These are phyloP conservation scores for Pteruthius melanotis DNA, from an alignment of 2,113 vertebrate species.

Conservation along the genomic window DNA sequence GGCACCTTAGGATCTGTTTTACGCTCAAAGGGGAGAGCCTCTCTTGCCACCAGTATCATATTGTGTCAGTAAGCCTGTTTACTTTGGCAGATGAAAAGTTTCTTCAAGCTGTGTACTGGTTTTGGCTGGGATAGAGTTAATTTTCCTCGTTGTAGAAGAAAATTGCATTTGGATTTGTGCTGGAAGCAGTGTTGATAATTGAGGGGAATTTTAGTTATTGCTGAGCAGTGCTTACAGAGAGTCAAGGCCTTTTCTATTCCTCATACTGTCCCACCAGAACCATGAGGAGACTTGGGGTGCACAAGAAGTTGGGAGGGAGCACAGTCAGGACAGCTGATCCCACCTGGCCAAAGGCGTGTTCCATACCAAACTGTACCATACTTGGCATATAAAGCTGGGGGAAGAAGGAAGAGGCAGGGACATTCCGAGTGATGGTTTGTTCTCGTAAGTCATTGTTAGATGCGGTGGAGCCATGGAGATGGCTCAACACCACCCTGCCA, in stretches of 20 bases:
- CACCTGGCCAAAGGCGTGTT: background rate
- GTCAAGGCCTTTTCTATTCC: background rate
- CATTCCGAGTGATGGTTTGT: background rate
- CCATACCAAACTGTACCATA: too few relatives aligned
- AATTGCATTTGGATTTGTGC: background rate
- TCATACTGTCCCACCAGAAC: background rate
- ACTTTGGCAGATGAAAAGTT: background rate
- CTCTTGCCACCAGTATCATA: background rate
- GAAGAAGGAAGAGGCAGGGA: background rate
- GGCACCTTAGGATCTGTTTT: background rate
- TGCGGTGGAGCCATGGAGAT: background rate
- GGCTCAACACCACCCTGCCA: background rate
- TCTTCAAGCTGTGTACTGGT: background rate
- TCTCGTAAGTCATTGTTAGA: background rate
- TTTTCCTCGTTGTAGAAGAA: background rate
- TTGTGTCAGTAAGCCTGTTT: background rate
- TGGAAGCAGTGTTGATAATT: background rate
- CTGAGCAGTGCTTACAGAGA: background rate
- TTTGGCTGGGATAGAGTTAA: background rate
- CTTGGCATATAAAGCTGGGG: background rate
- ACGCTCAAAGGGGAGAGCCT: background rate
- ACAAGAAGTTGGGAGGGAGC: background rate
- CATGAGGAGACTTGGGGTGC: background rate
- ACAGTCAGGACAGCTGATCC: background rate
- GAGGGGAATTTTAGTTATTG: background rate